Conservation (phyloP, 2,113 vertebrate species). For the Rhinolophus ferrumequinum region DNA sequence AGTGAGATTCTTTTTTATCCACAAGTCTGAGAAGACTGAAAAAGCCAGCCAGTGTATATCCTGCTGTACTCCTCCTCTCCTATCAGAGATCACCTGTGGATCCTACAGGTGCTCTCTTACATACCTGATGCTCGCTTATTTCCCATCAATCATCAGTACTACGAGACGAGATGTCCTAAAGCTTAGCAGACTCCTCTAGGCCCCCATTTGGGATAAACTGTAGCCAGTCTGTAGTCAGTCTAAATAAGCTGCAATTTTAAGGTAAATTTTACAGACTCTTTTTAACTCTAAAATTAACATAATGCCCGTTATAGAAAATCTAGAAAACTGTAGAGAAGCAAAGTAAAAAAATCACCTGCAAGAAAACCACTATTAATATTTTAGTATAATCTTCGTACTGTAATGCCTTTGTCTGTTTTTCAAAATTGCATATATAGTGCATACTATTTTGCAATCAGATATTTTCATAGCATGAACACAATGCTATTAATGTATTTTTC, state of each 20-base stretch:
- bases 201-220: neutral
- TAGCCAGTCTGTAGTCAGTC: neutral
- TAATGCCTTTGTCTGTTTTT: neutral
- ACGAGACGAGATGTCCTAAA: neutral
- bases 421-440: neutral
- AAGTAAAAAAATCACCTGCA: neutral
- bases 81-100: too few relatives aligned
- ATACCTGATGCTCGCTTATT: fast-evolving
- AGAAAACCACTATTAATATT: neutral
- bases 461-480: neutral
- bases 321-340: neutral
- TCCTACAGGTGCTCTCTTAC: fast-evolving
- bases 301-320: neutral
- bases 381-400: neutral
- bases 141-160: neutral
- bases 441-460: neutral
- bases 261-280: neutral
- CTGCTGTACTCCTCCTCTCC: neutral
- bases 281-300: neutral
- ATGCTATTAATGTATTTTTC: neutral
- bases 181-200: fast-evolving
- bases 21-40: neutral
- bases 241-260: neutral
- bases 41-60: neutral
- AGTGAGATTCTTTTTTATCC: neutral